phyloP scores from a whole-genome alignment of 2,113 vertebrate genomes.

The Paraplagusia blochii region DNA sequence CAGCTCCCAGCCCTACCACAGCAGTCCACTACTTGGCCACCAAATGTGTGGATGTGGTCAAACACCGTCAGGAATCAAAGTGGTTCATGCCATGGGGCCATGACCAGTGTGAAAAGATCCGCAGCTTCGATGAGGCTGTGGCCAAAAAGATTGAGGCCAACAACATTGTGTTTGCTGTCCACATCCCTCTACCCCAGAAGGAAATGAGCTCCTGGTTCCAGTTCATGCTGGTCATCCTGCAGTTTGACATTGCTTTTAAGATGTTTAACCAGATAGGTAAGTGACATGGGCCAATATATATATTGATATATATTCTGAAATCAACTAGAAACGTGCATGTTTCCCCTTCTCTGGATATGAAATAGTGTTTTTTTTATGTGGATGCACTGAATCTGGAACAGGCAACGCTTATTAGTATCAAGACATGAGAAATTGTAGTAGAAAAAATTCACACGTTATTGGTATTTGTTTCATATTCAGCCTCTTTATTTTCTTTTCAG shows the following conservation, averaged over 20 bases:
- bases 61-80: conserved; percentile 79
- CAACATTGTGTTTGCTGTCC: conserved; percentile 92
- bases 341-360: no score
- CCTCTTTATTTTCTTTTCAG: no score
- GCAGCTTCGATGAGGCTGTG: conserved; percentile 85
- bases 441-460: no score
- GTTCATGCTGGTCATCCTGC: conserved; percentile 94
- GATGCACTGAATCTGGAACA: no score
- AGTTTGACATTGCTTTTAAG: conserved; percentile 94
- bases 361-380: no score
- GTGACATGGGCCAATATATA: no score
- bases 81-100: conserved; percentile 94
- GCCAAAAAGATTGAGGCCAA: conserved; percentile 89
- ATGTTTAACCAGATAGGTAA: conserved; percentile 89
- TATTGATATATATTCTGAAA: no score
- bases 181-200: conserved; percentile 83
- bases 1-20: conserved; percentile 91
- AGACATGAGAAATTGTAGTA: no score
- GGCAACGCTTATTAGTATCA: no score
- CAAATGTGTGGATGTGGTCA: conserved; percentile 88
- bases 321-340: no score
- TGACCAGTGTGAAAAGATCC: conserved; percentile 86
- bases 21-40: conserved; percentile 81
- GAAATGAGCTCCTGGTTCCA: conserved; percentile 99
- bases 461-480: no score